Evolutionary conservation across 1,140 invertebrate species (phyloP).

Genomic region (Odontomachus brunneus): DNA sequence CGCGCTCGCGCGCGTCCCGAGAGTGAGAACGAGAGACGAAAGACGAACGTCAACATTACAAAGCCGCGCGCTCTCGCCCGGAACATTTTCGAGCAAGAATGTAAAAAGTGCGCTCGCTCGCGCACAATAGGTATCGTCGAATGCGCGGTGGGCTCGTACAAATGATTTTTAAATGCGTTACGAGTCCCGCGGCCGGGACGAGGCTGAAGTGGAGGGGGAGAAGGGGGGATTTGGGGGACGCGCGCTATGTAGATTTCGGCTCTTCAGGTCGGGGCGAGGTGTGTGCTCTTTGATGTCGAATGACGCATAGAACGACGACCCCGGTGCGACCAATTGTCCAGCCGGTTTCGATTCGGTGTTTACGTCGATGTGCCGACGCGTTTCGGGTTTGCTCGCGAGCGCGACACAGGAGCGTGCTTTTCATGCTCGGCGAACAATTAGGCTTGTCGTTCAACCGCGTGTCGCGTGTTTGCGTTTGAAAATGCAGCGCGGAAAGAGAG

Average conservation of each 20-base stretch:
- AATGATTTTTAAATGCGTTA: constrained; percentile 56
- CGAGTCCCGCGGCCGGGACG: not conserved
- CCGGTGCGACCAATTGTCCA: constrained; percentile 39
- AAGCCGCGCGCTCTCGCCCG: constrained; percentile 18
- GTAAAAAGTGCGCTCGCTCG: constrained; percentile 49
- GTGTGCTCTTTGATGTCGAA: constrained; percentile 56
- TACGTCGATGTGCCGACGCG: constrained; percentile 26
- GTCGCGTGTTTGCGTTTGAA: constrained; percentile 19
- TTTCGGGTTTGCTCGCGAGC: constrained; percentile 24
- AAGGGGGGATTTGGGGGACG: not conserved
- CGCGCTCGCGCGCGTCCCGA: constrained; percentile 9
- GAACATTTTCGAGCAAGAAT: constrained; percentile 33
- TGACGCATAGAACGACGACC: constrained; percentile 49
- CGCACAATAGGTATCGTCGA: constrained; percentile 42
- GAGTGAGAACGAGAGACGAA: not conserved
- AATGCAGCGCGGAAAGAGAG: not conserved
- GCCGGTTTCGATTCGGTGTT: constrained; percentile 47
- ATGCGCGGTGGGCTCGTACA: constrained; percentile 8
- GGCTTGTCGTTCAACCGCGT: constrained; percentile 12
- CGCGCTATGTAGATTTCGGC: constrained; percentile 45
- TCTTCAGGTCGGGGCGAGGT: constrained; percentile 27
- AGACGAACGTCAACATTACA: constrained; percentile 38
- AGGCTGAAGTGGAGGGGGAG: not conserved
- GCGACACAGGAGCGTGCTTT: constrained; percentile 62
- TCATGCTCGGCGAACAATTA: constrained; percentile 60